A percentile compares a stretch with the other conserved stretches of the same genome.
These are phyloP conservation scores for Lasioglossum figueresi DNA, from an alignment of 2,888 invertebrate species.

Conservation along the genomic window DNA sequence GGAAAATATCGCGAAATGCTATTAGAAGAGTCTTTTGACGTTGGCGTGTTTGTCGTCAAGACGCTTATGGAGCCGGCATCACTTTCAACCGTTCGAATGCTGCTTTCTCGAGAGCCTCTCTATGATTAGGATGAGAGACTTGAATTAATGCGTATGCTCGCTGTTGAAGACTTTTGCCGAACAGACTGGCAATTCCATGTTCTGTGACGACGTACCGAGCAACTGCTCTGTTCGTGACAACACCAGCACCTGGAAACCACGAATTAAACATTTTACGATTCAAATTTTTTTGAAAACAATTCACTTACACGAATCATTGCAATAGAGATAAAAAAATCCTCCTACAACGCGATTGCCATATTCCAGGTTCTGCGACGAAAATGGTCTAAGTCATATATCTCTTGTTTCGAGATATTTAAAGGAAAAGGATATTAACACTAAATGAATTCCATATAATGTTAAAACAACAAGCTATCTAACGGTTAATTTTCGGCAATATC, in stretches of 20 bases:
- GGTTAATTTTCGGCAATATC: no score
- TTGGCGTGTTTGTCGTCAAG: neutral
- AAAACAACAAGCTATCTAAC: no score
- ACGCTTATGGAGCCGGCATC: conserved; percentile 79
- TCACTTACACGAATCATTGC: neutral
- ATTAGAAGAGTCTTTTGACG: conserved; percentile 46
- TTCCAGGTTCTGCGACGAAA: no score
- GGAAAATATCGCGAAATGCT: conserved; percentile 58
- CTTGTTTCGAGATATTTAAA: no score
- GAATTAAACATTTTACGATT: neutral
- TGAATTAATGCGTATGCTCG: conserved; percentile 88
- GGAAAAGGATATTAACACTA: no score
- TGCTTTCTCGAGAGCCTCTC: conserved; percentile 87
- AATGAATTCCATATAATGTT: no score
- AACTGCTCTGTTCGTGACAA: conserved; percentile 88
- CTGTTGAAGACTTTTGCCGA: conserved; percentile 88
- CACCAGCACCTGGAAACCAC: conserved; percentile 85
- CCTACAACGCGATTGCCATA: no score
- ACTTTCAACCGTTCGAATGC: conserved; percentile 86
- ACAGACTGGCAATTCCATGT: conserved; percentile 88
- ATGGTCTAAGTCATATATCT: no score
- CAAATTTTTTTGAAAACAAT: neutral
- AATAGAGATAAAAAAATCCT: neutral
- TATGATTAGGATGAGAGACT: conserved; percentile 88
- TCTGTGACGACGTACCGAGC: conserved; percentile 89